Evolutionary conservation across 2,888 invertebrate species (phyloP).

Genomic region (Deroplatys truncata): DNA sequence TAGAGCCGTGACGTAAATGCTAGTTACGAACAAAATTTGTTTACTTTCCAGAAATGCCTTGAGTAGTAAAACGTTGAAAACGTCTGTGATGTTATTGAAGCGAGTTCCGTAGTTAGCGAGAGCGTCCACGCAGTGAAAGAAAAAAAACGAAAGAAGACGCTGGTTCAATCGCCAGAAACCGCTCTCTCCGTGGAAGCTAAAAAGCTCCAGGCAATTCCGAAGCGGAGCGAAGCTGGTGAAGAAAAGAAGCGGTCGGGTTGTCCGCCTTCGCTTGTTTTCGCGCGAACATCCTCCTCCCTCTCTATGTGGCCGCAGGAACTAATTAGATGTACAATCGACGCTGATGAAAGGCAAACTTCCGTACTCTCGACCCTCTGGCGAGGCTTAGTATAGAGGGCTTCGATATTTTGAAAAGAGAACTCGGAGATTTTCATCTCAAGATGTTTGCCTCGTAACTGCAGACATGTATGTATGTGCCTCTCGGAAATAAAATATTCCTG

Average conservation of each 20-base stretch:
- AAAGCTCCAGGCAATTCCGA: neutral
- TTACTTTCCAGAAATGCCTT: too few relatives aligned
- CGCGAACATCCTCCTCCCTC: neutral
- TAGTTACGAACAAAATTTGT: too few relatives aligned
- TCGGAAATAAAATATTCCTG: too few relatives aligned
- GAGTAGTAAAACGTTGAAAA: too few relatives aligned
- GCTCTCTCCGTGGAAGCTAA: neutral
- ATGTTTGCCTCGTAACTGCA: neutral
- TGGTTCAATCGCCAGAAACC: neutral
- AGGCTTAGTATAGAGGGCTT: neutral
- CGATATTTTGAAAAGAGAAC: neutral
- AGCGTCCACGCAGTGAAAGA: neutral
- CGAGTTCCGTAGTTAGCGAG: neutral
- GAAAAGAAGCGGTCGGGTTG: too few relatives aligned
- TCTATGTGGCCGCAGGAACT: neutral
- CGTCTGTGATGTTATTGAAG: too few relatives aligned
- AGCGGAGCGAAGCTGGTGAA: neutral
- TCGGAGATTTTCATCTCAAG: neutral
- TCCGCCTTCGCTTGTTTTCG: neutral
- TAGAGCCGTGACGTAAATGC: too few relatives aligned
- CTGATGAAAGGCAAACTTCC: neutral
- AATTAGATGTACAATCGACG: conserved; percentile 2
- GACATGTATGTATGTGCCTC: too few relatives aligned
- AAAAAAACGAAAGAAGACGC: too few relatives aligned
- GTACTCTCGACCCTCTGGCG: neutral